Base-by-base conservation (phyloP, 2,113 vertebrate species). In the Brachyhypopomus gauderio region DNA sequence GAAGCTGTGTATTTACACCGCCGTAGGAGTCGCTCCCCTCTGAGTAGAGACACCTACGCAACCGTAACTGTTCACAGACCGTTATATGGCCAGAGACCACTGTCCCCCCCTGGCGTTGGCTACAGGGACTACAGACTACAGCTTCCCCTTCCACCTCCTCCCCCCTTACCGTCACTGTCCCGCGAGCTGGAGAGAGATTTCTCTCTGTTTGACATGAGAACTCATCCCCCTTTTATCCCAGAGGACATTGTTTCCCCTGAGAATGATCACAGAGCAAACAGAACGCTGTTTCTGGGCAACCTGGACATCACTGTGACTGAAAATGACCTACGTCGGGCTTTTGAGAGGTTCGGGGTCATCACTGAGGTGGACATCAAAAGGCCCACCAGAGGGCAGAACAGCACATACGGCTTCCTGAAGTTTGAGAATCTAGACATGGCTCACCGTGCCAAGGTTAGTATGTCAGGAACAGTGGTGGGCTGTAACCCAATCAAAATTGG, bases 351-450 rank as follows among this genome's bases (percentile, higher is more conserved):
- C 5, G 97, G 97, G 19, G 95, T 96, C 55, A 98, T 99, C 83
- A 97, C 97, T 0, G 97, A 98, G 86, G 96, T 98, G 85, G 97
- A 99, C 89, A 98, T 99, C 75, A 99, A 99, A 82, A 91, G 97
- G 80, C 95, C 97, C 1, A 91, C 91, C 12, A 91, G 96, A 0
- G 97, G 96, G 55, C 97, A 99, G 87, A 95, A 94, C 79, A 97
- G 96, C 88, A 98, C 97, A 0, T 99, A 98, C 48, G 97, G 97
- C 41, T 98, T 99, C 88, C 93, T 99, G 45, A 98, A 98, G 78
- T 99, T 97, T 91, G 97, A 98, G 85, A 99, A 99, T 72, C 91
- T 99, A 79, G 97, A 99, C 90, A 99, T 99, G 97, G 97, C 97
- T 0, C 97, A 99, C 80, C 91, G 97, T n/a, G 97, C 97, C 80